A percentile compares a stretch with the other conserved stretches of the same genome.
These are phyloP conservation scores for Macaria liturata DNA, from an alignment of 2,888 invertebrate species.

Conservation along the genomic window DNA sequence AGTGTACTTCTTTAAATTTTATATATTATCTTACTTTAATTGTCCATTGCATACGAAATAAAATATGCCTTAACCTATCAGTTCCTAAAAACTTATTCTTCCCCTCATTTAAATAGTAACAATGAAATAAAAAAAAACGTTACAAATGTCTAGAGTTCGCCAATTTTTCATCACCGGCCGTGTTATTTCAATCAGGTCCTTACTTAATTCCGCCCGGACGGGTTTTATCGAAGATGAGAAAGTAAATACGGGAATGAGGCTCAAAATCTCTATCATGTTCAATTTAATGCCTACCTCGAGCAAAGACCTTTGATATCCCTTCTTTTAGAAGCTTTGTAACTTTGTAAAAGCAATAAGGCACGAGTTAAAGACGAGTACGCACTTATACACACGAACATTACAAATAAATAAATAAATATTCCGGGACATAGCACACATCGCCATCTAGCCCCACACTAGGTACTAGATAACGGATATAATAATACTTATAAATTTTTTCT, in stretches of 20 bases:
- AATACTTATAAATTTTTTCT: too few species aligned
- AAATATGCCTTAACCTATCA: too few species aligned
- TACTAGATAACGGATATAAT: too few species aligned
- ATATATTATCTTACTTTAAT: too few species aligned
- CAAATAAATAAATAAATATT: too few species aligned
- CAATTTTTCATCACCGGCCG: constrained; percentile 44
- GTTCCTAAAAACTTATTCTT: too few species aligned
- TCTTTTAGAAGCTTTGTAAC: constrained; percentile 37
- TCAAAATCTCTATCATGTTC: constrained; percentile 41
- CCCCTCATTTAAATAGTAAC: too few species aligned
- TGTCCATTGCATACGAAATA: too few species aligned
- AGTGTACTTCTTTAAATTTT: too few species aligned
- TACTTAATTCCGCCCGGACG: constrained; percentile 48
- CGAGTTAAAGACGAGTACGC: neutral
- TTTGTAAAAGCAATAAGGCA: constrained; percentile 35
- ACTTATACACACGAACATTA: too few species aligned
- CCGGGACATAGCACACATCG: too few species aligned
- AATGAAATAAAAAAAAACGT: constrained; percentile 1
- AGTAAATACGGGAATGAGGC: constrained; percentile 44
- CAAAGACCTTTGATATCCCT: constrained; percentile 39
- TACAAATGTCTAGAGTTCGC: constrained; percentile 36
- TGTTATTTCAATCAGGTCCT: constrained; percentile 53
- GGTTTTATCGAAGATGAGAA: constrained; percentile 44
- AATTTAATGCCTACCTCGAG: constrained; percentile 49
- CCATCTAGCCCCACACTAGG: too few species aligned